Conservation (phyloP, 2,888 invertebrate genomes). For the Saturnia japonica region DNA sequence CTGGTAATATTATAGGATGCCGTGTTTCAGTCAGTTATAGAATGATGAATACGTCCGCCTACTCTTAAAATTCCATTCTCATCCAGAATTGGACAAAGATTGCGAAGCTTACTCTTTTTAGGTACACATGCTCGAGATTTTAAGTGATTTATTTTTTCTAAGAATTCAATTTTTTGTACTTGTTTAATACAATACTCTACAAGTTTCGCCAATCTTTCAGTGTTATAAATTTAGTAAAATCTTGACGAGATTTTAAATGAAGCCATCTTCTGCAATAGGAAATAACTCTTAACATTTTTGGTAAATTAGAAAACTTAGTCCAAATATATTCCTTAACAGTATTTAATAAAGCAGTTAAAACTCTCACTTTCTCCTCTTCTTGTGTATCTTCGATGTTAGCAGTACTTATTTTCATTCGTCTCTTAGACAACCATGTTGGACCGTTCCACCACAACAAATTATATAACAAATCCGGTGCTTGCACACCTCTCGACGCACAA, state of each 20-base stretch:
- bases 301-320: not conserved
- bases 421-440: not conserved
- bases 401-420: not conserved
- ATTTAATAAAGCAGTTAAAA: not conserved
- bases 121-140: not conserved
- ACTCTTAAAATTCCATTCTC: too few relatives aligned
- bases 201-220: not conserved
- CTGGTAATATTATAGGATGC: not conserved
- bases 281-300: constrained; percentile 1
- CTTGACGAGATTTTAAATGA: not conserved
- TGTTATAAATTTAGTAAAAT: not conserved
- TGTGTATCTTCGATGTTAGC: not conserved
- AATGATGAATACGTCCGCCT: not conserved
- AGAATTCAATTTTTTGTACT: not conserved
- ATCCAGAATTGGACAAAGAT: not conserved
- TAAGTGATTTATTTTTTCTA: not conserved
- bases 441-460: not conserved
- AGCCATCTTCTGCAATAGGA: not conserved
- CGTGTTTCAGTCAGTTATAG: not conserved
- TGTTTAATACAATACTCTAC: not conserved
- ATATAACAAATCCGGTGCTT: too few relatives aligned
- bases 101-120: not conserved
- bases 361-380: not conserved
- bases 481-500: too few relatives aligned
- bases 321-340: not conserved